Base-by-base conservation (phyloP, 1,140 invertebrate species). In the Dysdera silvatica region DNA sequence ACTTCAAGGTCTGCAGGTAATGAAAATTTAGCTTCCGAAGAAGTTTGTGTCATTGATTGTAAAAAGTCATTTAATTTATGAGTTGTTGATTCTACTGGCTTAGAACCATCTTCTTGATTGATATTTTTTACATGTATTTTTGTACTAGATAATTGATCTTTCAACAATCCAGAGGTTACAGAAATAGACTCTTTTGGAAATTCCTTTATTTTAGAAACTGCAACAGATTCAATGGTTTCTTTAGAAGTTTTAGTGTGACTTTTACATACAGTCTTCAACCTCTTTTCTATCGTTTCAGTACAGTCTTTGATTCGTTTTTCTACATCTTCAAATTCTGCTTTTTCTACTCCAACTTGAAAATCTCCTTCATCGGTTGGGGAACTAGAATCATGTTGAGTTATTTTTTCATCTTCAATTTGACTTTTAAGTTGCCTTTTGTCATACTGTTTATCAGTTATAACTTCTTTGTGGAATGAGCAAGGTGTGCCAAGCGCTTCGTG, bases 391-490 rank as follows among this genome's bases (percentile, higher is more conserved):
- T 26, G n/a, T 2, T 23, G 47, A 0, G 33, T 29, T 12, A 45
- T 6, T 26, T 61, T 61, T 47, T 43, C 51, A 16, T 41, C 29
- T 14, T 59, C 56, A 33, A n/a, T 53, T 3, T 33, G n/a, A 32
- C 33, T 24, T 23, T 45, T 61, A 0, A 26, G 33, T 10, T 47
- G 29, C 41, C 20, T 43, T 18, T 26, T 28, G 5, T 61, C 59
- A 8, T 47, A 26, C 14, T 28, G 33, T n/a, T n/a, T n/a, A n/a
- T n/a, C n/a, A n/a, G n/a, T n/a, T n/a, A n/a, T n/a, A 32, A 56
- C 49, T 28, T 62, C 41, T 35, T 62, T 62, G 32, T 62, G 60
- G 41, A 62, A 62, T 14, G 60, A 62, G 12, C 60, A 62, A 20
- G 60, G 60, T 3, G 60, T 62, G 4, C 60, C 60, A 4, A 55